Conservation (phyloP, 2,797 vertebrate species). For the Dipus sagitta region DNA sequence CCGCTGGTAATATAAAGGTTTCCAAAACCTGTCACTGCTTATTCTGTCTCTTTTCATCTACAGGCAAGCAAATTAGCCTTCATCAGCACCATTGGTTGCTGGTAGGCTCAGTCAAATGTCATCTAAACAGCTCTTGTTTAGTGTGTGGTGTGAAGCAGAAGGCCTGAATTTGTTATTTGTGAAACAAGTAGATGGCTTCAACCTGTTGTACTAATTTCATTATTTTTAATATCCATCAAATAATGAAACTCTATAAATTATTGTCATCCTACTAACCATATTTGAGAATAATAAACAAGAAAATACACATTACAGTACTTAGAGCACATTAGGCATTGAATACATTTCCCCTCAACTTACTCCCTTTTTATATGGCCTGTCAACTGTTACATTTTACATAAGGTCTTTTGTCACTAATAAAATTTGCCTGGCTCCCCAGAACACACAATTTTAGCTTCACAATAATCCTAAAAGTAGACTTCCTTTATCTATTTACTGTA, state of each 20-base stretch:
- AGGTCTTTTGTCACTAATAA: not conserved
- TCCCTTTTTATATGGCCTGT: not conserved
- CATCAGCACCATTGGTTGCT: not conserved
- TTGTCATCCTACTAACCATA: not conserved
- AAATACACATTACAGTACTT: not conserved
- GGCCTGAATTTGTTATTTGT: not conserved
- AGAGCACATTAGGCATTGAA: not conserved
- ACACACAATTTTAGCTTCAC: not conserved
- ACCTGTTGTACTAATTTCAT: not conserved
- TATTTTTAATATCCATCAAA: not conserved
- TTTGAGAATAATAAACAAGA: not conserved
- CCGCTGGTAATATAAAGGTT: not conserved
- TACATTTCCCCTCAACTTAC: not conserved
- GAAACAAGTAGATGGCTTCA: not conserved
- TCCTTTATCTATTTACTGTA: slow-evolving; percentile 29
- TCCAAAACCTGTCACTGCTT: not conserved
- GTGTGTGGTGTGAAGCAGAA: not conserved
- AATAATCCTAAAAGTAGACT: not conserved
- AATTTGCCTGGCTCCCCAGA: not conserved
- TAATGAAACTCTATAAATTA: not conserved
- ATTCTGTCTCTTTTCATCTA: not conserved
- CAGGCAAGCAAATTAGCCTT: not conserved
- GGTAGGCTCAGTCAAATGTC: not conserved
- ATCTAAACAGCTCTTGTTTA: not conserved
- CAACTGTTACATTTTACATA: not conserved